phyloP scores from a whole-genome alignment of 2,797 vertebrate species.

The Amniataba percoides region DNA sequence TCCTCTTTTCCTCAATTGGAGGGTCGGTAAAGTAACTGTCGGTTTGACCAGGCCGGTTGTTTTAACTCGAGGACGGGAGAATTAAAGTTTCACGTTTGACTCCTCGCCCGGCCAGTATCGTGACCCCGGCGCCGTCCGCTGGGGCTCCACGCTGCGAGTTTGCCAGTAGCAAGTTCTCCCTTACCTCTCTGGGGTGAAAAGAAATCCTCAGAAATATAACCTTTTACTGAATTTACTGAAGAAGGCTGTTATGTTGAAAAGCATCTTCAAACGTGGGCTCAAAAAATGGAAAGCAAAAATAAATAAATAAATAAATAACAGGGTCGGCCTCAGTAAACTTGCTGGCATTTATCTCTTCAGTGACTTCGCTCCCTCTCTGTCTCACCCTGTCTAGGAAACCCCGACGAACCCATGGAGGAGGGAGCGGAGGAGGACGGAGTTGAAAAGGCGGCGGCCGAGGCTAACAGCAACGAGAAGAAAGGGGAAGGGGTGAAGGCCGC shows the following conservation, averaged over 20 bases:
- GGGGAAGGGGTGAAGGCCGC: constrained; percentile 32
- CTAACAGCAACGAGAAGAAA: constrained; percentile 45
- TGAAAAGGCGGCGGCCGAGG: constrained; percentile 60
- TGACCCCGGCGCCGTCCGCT: constrained; percentile 35
- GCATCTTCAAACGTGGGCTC: constrained; percentile 54
- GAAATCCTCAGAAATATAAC: constrained; percentile 63
- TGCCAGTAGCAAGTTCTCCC: constrained; percentile 61
- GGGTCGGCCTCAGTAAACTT: constrained; percentile 55
- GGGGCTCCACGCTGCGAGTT: constrained; percentile 29
- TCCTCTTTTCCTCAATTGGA: constrained; percentile 10
- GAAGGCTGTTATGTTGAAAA: constrained; percentile 47
- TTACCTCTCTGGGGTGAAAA: constrained; percentile 38
- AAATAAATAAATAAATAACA: too few relatives aligned
- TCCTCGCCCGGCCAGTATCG: constrained; percentile 26
- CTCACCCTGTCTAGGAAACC: constrained; percentile 54
- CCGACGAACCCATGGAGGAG: constrained; percentile 77
- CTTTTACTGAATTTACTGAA: constrained; percentile 57
- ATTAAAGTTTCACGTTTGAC: constrained; percentile 55
- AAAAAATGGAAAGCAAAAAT: constrained; percentile 30
- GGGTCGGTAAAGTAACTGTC: constrained; percentile 1
- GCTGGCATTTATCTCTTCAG: constrained; percentile 69
- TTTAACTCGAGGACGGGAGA: constrained; percentile 41
- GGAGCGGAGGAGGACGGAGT: constrained; percentile 60
- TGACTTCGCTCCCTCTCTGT: constrained; percentile 59
- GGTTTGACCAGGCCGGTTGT: neutral